Base-by-base conservation (phyloP, 2,113 vertebrate genomes). In the Ornithorhynchus anatinus region DNA sequence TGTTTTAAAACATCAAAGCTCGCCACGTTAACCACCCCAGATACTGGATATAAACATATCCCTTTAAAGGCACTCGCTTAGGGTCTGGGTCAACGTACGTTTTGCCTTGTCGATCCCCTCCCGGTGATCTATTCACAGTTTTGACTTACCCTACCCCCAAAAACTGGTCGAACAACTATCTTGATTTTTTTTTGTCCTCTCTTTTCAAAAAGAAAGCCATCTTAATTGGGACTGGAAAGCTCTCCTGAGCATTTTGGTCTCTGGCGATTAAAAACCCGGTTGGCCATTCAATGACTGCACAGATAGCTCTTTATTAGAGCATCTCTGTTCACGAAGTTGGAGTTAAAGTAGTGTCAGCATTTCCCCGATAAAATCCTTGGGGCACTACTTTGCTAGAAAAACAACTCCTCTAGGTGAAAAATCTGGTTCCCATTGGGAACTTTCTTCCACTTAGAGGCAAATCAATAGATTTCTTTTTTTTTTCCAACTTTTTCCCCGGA, bases 211-310 rank as follows among this genome's bases (percentile, higher is more conserved):
- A n/a, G 40, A 73, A 72, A 3, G 39, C 42, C 31, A 7, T 60
- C 43, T 16, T n/a, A 31, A 0, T n/a, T 13, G 63, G 65, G 74
- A 12, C 65, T 8, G 17, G 39, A 17, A 51, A 9, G 51, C 15
- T 59, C 70, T 70, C 57, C 69, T 44, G 63, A 75, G 58, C 35
- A 35, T 75, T 56, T 56, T 70, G 56, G 69, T 12, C 6, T 69
- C 53, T 35, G 27, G 3, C 0, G 0, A 38, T 6, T 32, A 37
- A 27, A 51, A 7, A 5, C 57, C 39, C 42, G 44, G 60, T 3
- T 0, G 9, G 9, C 54, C 7, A 13, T 22, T 58, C 72, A 37
- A 37, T 1, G 6, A 4, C 57, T 25, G 10, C 56, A 66, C 52
- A 59, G 57, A 8, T 22, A 2, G 69, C 57, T 67, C 65, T 62